These are phyloP conservation scores for Cheilosia scutellata DNA, from an alignment of 2,888 invertebrate species.

Conservation along the genomic window DNA sequence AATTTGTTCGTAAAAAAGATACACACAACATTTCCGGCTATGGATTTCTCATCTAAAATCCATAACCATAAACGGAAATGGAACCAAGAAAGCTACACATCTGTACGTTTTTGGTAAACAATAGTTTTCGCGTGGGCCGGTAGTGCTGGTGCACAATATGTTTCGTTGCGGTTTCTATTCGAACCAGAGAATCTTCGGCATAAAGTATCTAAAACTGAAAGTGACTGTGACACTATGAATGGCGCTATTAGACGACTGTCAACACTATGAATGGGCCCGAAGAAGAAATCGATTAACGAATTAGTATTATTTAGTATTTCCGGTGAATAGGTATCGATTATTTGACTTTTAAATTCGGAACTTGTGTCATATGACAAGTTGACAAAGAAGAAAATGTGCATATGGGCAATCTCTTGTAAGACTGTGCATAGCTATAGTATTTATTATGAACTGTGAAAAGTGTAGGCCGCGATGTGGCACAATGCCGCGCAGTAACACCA, in stretches of 20 bases:
- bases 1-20: too few species aligned
- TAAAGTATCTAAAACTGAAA: slow-evolving; percentile 49
- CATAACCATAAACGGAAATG: slow-evolving; percentile 50
- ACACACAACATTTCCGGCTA: slow-evolving; percentile 51
- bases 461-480: slow-evolving; percentile 65
- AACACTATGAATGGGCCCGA: slow-evolving; percentile 47
- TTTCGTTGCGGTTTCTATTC: slow-evolving; percentile 55
- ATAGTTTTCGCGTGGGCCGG: slow-evolving; percentile 49
- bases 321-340: slow-evolving; percentile 50
- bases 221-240: slow-evolving; percentile 56
- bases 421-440: slow-evolving; percentile 25
- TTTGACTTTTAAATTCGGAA: slow-evolving; percentile 69
- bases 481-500: slow-evolving; percentile 49
- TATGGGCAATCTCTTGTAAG: slow-evolving; percentile 29
- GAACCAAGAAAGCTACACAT: slow-evolving; percentile 4
- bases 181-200: slow-evolving; percentile 7
- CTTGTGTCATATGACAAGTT: slow-evolving; percentile 63
- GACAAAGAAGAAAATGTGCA: slow-evolving; percentile 48
- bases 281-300: slow-evolving; percentile 43
- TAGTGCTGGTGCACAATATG: slow-evolving; percentile 25
- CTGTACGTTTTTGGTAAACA: slow-evolving; percentile 40
- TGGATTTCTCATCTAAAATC: slow-evolving; percentile 36
- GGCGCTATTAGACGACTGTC: slow-evolving; percentile 69
- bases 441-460: slow-evolving; percentile 68
- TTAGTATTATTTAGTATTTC: slow-evolving; percentile 68